Evolutionary conservation across 2,797 vertebrate genomes (phyloP).

Genomic region (Anisognathus igniventris): DNA sequence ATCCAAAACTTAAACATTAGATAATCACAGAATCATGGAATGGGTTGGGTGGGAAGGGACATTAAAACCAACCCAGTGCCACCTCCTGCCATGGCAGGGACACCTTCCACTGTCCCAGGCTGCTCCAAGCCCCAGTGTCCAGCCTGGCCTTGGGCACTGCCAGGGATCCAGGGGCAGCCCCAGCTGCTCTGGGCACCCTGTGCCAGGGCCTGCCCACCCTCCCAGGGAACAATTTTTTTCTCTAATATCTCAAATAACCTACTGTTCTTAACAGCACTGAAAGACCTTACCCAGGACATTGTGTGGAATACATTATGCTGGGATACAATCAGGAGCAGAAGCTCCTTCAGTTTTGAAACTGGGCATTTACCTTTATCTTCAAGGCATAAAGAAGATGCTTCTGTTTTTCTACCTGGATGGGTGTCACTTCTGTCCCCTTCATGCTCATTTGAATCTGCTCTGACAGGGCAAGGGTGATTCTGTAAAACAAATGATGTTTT

Average conservation of each 20-base stretch:
- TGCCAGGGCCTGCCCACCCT: not conserved
- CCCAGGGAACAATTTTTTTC: rapidly evolving
- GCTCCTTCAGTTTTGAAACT: not conserved
- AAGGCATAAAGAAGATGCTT: not conserved
- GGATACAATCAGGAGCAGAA: not conserved
- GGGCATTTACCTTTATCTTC: not conserved
- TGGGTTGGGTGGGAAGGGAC: not conserved
- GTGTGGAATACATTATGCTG: not conserved
- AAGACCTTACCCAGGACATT: not conserved
- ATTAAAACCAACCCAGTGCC: rapidly evolving
- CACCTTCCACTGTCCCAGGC: rapidly evolving
- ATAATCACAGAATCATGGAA: not conserved
- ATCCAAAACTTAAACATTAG: not conserved
- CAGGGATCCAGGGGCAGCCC: not conserved
- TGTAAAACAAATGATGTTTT: constrained; percentile 12
- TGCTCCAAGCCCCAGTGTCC: not conserved
- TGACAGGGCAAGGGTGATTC: not conserved
- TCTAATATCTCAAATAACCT: not conserved
- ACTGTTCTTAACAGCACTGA: not conserved
- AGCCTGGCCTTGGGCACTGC: rapidly evolving
- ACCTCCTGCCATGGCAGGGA: not conserved
- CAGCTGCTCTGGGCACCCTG: not conserved
- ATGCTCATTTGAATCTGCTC: not conserved
- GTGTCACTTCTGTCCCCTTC: not conserved
- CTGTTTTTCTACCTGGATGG: not conserved